These are phyloP conservation scores for Gari tellinella DNA, from an alignment of 2,888 invertebrate species.

Conservation along the genomic window DNA sequence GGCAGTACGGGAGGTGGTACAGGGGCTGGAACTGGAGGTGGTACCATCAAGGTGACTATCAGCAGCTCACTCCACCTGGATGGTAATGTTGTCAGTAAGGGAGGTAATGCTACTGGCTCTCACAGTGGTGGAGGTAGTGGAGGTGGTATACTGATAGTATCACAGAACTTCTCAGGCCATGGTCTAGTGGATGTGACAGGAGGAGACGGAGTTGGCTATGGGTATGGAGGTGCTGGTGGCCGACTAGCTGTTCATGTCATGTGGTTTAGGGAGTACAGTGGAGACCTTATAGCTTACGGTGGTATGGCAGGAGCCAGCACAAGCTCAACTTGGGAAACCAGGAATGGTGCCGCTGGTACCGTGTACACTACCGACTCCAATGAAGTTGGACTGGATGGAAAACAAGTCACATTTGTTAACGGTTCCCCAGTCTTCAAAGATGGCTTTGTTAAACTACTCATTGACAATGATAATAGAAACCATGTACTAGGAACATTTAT, in stretches of 20 bases:
- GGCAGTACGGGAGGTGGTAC: slow-evolving; percentile 73
- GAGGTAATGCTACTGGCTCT: slow-evolving; percentile 54
- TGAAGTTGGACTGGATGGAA: slow-evolving; percentile 50
- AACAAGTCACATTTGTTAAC: slow-evolving; percentile 48
- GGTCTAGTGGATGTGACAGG: slow-evolving; percentile 67
- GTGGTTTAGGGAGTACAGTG: slow-evolving; percentile 70
- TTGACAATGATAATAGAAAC: slow-evolving; percentile 75
- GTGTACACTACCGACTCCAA: slow-evolving; percentile 67
- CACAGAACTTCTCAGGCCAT: slow-evolving; percentile 74
- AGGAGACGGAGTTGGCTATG: slow-evolving; percentile 61
- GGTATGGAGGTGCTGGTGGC: slow-evolving; percentile 72
- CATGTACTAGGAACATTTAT: slow-evolving; percentile 67
- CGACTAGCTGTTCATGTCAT: slow-evolving; percentile 68
- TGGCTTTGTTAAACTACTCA: slow-evolving; percentile 61
- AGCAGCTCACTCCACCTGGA: slow-evolving; percentile 67
- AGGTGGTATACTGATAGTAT: slow-evolving; percentile 68
- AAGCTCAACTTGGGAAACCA: slow-evolving; percentile 37
- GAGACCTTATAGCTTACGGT: slow-evolving; percentile 64
- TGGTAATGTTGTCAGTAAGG: slow-evolving; percentile 65
- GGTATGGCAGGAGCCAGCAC: slow-evolving; percentile 54
- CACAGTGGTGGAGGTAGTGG: slow-evolving; percentile 75
- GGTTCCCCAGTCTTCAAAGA: slow-evolving; percentile 51
- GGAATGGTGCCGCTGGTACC: slow-evolving; percentile 71
- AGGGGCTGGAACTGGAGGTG: slow-evolving; percentile 66
- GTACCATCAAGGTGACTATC: slow-evolving; percentile 63